Percentiles rank a stretch among this genome's conserved stretches.
Evolutionary conservation across 2,797 vertebrate species (phyloP).

Genomic region (Pseudochromis fuscus): DNA sequence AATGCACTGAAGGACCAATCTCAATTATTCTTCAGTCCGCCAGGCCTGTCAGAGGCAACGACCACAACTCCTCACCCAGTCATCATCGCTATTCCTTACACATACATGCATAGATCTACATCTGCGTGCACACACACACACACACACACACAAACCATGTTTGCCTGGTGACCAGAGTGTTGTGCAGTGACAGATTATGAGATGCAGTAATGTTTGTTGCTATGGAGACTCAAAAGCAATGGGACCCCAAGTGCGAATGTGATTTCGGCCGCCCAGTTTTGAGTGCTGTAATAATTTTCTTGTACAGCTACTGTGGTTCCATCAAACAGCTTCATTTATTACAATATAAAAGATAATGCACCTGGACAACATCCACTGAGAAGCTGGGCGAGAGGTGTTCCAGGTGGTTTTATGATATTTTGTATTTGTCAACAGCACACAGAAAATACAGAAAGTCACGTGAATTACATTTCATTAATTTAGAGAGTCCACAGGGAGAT

Average conservation of each 20-base stretch:
- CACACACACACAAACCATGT: not conserved
- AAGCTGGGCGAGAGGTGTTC: not conserved
- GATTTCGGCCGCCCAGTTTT: not conserved
- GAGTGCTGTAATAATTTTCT: not conserved
- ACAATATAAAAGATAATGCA: not conserved
- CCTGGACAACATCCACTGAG: not conserved
- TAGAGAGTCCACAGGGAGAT: too few relatives aligned
- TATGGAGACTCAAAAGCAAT: slow-evolving; percentile 21
- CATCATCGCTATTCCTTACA: slow-evolving; percentile 5
- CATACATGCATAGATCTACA: slow-evolving; percentile 13
- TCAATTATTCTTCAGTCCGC: slow-evolving; percentile 30
- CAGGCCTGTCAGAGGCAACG: slow-evolving; percentile 27
- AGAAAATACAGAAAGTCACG: not conserved
- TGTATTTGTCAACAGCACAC: not conserved
- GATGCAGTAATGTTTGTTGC: slow-evolving; percentile 27
- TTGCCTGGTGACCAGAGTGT: not conserved
- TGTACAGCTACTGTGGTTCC: not conserved
- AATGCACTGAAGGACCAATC: slow-evolving; percentile 30
- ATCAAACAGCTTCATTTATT: not conserved
- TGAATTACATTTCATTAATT: not conserved
- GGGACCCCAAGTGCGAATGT: not conserved
- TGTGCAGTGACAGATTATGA: slow-evolving; percentile 10
- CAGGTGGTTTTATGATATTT: not conserved
- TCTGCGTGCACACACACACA: not conserved
- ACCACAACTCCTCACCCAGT: slow-evolving; percentile 5